Conservation (phyloP, 2,113 vertebrate genomes). For the Gasterosteus aculeatus region DNA sequence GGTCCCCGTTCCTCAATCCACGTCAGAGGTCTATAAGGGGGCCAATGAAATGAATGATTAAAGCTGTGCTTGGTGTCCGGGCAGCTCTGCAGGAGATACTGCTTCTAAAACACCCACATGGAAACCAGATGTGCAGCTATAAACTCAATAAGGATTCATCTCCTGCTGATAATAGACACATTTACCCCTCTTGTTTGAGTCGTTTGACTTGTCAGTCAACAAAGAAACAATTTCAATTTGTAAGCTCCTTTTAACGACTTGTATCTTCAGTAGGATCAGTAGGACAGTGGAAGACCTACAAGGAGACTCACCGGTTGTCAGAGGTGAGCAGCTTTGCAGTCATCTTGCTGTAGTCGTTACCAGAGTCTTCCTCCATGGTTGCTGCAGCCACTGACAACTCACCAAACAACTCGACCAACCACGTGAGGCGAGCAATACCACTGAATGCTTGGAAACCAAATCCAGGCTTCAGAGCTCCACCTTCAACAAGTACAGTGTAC, state of each 20-base stretch:
- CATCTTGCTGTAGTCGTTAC: slow-evolving; percentile 86
- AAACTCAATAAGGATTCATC: background rate
- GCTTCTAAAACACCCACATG: background rate
- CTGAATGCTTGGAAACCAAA: slow-evolving; percentile 90
- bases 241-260: background rate
- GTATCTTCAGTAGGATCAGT: background rate
- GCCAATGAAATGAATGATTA: background rate
- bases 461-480: slow-evolving; percentile 81
- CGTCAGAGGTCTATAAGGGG: slow-evolving; percentile 81
- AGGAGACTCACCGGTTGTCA: slow-evolving; percentile 79
- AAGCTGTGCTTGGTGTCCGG: background rate
- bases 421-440: slow-evolving; percentile 90
- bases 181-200: too few relatives aligned
- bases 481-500: slow-evolving; percentile 60
- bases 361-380: slow-evolving; percentile 79
- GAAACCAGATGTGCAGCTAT: too few relatives aligned
- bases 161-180: too few relatives aligned
- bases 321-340: slow-evolving; percentile 85
- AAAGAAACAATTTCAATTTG: too few relatives aligned
- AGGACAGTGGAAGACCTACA: background rate
- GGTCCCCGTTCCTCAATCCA: slow-evolving; percentile 93
- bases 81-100: background rate
- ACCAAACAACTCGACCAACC: slow-evolving; percentile 93
- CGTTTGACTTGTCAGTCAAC: too few relatives aligned
- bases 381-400: slow-evolving; percentile 86